Base-by-base conservation (phyloP, 2,888 invertebrate genomes). In the Nomada lathburiana region DNA sequence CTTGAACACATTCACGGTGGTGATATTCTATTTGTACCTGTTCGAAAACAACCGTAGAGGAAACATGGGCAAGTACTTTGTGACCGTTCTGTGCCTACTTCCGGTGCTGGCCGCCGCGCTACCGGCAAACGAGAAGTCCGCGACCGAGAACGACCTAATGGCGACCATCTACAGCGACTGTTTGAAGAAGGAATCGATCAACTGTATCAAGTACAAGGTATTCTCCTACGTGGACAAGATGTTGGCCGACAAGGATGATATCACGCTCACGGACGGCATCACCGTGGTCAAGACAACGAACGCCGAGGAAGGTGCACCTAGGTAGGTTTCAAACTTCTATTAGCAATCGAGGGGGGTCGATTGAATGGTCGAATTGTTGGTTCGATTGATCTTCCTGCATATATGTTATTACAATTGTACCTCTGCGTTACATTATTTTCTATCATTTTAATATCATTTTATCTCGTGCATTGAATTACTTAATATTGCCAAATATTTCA, bases 221-320 rank as follows among this genome's bases (percentile, higher is more conserved):
- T 97, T 97, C 95, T 96, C 97, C 29, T 97, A 96, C 94, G 97
- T 98, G 88, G 98, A 98, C 94, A 97, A 97, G 94, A 96, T 97
- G 95, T 95, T 97, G 80, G 96, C 96, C 67, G 96, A 96, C 89
- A 97, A 97, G 93, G 97, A 98, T 91, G 96, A 96, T 82, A 97
- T 97, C 91, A 96, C 97, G 11, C 94, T 98, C 60, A 96, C 97
- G 76, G 97, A 98, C 88, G 98, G 98, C 74, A 97, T 98, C 69
- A 97, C 97, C 65, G 97, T 98, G 36, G 96, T 97, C 78, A 96
- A 97, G 93, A 97, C 97, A 9, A 93, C 94, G 65, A 96, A 96
- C 83, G 95, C 96, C 23, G 96, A 96, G 0, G 97, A 97, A 91
- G 97, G 97, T 84, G 97, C 97, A 0, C 98, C 98, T 1, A 96